Evolutionary conservation across 2,888 invertebrate genomes (phyloP), one percentile per base, ranked within the genome.

Genomic region (Fabriciana adippe): DNA sequence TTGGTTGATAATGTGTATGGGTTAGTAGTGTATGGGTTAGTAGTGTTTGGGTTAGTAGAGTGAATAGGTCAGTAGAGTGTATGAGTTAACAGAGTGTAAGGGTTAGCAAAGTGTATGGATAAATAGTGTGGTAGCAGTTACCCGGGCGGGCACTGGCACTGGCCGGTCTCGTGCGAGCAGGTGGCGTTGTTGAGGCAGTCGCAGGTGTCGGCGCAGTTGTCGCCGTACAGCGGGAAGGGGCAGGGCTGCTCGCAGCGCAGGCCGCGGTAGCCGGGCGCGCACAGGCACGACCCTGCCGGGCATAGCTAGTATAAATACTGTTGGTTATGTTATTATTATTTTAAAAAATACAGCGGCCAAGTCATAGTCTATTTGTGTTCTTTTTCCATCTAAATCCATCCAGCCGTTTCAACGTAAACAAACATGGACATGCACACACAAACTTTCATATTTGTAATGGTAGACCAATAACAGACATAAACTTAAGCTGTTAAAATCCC

Each of bases 251-350:
- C 94, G 85, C 98, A 98, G 60, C 94, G 94, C 31, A 89, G 80
- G 0, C 97, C 97, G 47, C 94, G 94, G 85, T 94, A 97, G 13
- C 98, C 97, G 6, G 97, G 94, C 16, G 96, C 94, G 85, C 98
- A 98, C 18, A 96, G 93, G 75, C 98, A 98, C 1, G 95, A 95
- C 0, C 93, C 93, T 93, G 21, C 14, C 0, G 41, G 45, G 0
- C 0, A 35, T 11, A 15, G 6, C 18, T 18, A 18, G 18, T 18
- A 18, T 18, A 1, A 11, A 41, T 3, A 8, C 11, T 41, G 11
- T 35, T 8, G 35, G 0, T 2, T 11, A 51, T 51, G 16, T 16
- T 51, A 51, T 8, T 8, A 51, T 51, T 51, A 5, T 51, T 16
- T 51, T 0, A 51, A 51, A 51, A 8, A n/a, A 51, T 16, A 50